Conservation (phyloP, 1,140 invertebrate species). For the Ooceraea biroi region DNA sequence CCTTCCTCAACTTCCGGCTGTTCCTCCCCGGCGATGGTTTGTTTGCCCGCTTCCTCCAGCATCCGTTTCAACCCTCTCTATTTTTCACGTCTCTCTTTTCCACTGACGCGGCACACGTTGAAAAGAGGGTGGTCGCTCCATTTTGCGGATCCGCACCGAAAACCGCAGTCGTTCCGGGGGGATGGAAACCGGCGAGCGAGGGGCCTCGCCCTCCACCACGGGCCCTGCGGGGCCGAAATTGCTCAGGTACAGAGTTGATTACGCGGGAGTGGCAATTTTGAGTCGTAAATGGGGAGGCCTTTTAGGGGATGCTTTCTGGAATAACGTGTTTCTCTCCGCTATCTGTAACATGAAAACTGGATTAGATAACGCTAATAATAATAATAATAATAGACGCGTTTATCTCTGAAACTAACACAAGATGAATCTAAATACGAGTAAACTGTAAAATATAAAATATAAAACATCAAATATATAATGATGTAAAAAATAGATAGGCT, state of each 20-base stretch:
- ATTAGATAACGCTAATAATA: background rate
- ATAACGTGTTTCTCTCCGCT: constrained; percentile 13
- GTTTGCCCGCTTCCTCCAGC: background rate
- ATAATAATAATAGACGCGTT: background rate
- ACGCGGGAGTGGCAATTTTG: constrained; percentile 56
- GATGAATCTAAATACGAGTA: background rate
- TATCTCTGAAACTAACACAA: background rate
- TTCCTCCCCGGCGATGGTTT: constrained; percentile 30
- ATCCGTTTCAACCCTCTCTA: background rate
- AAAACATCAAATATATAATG: background rate
- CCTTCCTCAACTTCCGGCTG: constrained; percentile 25
- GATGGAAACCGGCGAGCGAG: constrained; percentile 20
- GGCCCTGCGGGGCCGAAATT: constrained; percentile 54
- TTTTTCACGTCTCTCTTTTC: constrained; percentile 62
- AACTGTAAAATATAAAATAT: background rate
- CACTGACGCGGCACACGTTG: constrained; percentile 57
- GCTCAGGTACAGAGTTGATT: constrained; percentile 61
- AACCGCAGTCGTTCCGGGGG: constrained; percentile 70
- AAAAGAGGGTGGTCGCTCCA: constrained; percentile 69
- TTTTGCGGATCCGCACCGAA: constrained; percentile 74
- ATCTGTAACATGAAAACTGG: background rate
- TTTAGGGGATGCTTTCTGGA: constrained; percentile 27
- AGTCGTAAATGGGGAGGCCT: constrained; percentile 47
- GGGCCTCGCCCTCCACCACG: constrained; percentile 20
- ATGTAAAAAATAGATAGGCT: background rate